Base-by-base conservation (phyloP, 1,140 invertebrate genomes). In the Zaprionus tsacasi region DNA sequence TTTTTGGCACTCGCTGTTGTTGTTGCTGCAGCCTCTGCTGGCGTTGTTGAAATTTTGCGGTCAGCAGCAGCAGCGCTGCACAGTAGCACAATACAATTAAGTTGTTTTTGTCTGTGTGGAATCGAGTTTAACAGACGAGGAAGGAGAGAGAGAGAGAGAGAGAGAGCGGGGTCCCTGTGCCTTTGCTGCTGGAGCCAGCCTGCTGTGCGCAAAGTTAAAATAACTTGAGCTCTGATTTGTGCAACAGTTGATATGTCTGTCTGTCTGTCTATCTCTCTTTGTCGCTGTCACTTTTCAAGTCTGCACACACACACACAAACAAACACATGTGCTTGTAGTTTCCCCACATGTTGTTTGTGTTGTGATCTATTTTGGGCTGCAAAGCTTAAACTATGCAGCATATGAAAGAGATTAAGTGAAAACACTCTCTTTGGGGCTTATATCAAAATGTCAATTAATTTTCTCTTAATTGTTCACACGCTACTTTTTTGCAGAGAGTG, bases 41-140 rank as follows among this genome's bases (percentile, higher is more conserved):
- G 35, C 21, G 30, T 13, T 75, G n/a, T 59, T 70, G 54, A 12
- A 57, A 68, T 67, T 78, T 85, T 83, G 81, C 81, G 85, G 85
- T 81, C 66, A 54, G 33, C 33, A 35, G 33, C 6, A 35, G 40
- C n/a, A 45, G 8, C 30, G 58, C 57, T 40, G 70, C 83, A 88
- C 83, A 88, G 83, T 88, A 88, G 83, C 83, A 55, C 73, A 87
- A 89, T 70, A 73, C 83, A 88, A 88, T 88, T 81, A 88, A 89
- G 83, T 89, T 89, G 83, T 89, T 86, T 80, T 71, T 80, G 77
- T 63, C 70, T 76, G 61, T 71, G 48, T 82, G 48, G 59, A 52
- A 50, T 58, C 70, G 38, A 74, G 66, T 58, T 67, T 58, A 45
- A 43, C 40, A 33, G 68, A 48, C 63, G 43, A 21, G n/a, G n/a